Evolutionary conservation across 2,113 vertebrate species (phyloP), one percentile per base, ranked within the genome.

Genomic region (Ariopsis seemanni): DNA sequence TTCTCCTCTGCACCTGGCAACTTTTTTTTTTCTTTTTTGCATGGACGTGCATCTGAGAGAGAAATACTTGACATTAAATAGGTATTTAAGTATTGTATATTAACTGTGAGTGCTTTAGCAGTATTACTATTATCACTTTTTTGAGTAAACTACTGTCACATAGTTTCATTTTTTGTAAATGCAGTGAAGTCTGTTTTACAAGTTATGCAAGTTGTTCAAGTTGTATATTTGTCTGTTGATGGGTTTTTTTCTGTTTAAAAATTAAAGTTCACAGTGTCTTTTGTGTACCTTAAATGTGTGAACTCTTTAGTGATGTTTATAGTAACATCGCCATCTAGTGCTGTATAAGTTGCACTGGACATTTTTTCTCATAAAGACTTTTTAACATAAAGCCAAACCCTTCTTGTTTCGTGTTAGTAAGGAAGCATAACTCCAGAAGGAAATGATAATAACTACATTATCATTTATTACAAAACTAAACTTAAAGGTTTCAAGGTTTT

Each of bases 121-220:
- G 88, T 91, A 90, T 93, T 92, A 92, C 85, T 80, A 81, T 91
- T 93, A 92, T 94, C 94, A 92, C 93, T 88, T 92, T 93, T 92
- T 89, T 88, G 91, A 93, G 90, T 95, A 94, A 94, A 96, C 95
- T 96, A 95, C 95, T 96, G 95, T 94, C 94, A 95, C 93, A 94
- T 93, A 95, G 90, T 90, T 93, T 93, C 14, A n/a, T 75, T 14
- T 85, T 92, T 92, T 93, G 93, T 93, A 93, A 93, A 94, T 94
- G 93, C 93, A 88, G 90, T 87, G 91, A 94, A 93, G 92, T 93
- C 91, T 93, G 92, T 91, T 94, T 92, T 94, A 92, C 88, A 92
- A 94, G 94, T 90, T 94, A 89, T 42, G n/a, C 53, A 5, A 34
- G 53, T 90, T 93, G 91, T 93, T 93, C 74, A 89, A 94, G 90